Base-by-base conservation (phyloP, 2,888 invertebrate genomes). In the Lagria hirta region DNA sequence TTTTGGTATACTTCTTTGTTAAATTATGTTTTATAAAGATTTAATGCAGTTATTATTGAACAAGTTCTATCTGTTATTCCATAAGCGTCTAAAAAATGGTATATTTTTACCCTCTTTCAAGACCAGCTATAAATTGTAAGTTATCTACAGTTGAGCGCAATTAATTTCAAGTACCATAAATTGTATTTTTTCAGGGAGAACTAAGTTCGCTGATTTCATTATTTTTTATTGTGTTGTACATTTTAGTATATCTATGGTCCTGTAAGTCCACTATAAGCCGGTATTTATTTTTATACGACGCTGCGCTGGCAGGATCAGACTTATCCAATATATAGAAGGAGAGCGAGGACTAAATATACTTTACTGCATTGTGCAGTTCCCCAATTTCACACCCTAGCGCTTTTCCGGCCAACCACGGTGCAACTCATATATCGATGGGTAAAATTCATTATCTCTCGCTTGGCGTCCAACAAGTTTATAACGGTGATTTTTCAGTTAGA, bases 321-420 rank as follows among this genome's bases (percentile, higher is more conserved):
- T 57, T 58, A 64, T 60, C 62, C 58, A 55, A 60, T 61, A 64
- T 63, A 57, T 49, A 49, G 42, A 34, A 29, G 24, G 41, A 36
- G 37, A 26, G 26, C 30, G 35, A 43, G 43, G 38, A 44, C 34
- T 46, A 29, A 51, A 58, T 57, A 60, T 61, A 64, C 61, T 64
- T 64, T 65, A 60, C 58, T 62, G 62, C 64, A 62, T 56, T 59
- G 64, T 67, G 65, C 66, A 67, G 62, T 58, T 58, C 62, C 64
- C 65, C 66, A 68, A 68, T 68, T 68, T 68, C 68, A 68, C 67
- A 64, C 65, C 62, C 66, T 59, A 60, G 56, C 64, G 62, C 54
- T 54, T 56, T 53, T 46, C 49, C 58, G 56, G 60, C 60, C 61
- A 62, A 60, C 60, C 61, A 49, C 62, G 57, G 53, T 65, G 65